Base-by-base conservation (phyloP, 2,797 vertebrate species). In the Danio albolineatus region DNA sequence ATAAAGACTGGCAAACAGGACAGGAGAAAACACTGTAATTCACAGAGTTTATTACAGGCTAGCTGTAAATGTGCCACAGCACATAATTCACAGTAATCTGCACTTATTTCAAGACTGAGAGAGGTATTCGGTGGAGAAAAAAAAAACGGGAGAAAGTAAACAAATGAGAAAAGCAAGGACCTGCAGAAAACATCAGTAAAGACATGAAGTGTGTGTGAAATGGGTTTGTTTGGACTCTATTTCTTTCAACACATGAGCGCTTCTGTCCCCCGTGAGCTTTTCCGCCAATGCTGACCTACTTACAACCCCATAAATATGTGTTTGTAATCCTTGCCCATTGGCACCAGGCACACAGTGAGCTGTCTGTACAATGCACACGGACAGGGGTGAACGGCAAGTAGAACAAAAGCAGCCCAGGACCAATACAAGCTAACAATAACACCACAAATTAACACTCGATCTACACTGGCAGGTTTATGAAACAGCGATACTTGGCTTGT, bases 221-320 rank as follows among this genome's bases (percentile, higher is more conserved):
- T 82, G 54, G 82, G 77, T 80, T 70, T 85, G 54, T 85, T 65
- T 82, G 17, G 69, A 21, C 79, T 43, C 65, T 83, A 59, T 86
- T 87, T 87, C 83, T 85, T 88, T 80, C 61, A 82, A 81, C 89
- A 81, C 86, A 78, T 91, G 85, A 89, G 85, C 83, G 78, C 60
- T 80, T 61, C 82, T 62, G 57, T 82, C 87, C 85, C 85, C 60
- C 5, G 19, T 88, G 88, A 87, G 87, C 62, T 82, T 87, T 91
- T 90, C 85, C 39, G 90, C 88, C 85, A 91, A 89, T 61, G 81
- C 85, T 92, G 92, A 91, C 92, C 93, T 88, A 93, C 86, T 94
- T 93, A 84, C 85, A 81, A 78, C 75, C 82, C 65, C 41, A 83
- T 85, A 85, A 91, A 89, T 92, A 85, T 85, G 85, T 86, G 88